Evolutionary conservation across 2,797 vertebrate genomes (phyloP).

Genomic region (Lepilemur septentrionalis): DNA sequence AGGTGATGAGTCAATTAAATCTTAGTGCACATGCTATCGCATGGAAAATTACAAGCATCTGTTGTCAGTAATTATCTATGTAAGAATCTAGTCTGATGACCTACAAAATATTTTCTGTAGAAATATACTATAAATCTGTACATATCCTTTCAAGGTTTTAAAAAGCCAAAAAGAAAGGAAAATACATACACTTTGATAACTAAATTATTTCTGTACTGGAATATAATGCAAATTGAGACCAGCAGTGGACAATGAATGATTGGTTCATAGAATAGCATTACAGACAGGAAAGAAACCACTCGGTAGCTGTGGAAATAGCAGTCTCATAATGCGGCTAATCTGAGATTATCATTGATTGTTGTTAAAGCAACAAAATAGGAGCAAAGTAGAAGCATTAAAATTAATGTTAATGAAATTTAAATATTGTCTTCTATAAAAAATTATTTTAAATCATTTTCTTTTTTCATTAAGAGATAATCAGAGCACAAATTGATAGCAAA

Average conservation of each 20-base stretch:
- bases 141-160: slow-evolving; percentile 53
- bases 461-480: slow-evolving; percentile 60
- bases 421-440: slow-evolving; percentile 52
- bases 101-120: slow-evolving; percentile 71
- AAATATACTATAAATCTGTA: slow-evolving; percentile 61
- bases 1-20: slow-evolving; percentile 80
- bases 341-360: not conserved
- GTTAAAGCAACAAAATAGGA: not conserved
- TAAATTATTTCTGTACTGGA: slow-evolving; percentile 37
- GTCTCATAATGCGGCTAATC: not conserved
- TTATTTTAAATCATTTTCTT: slow-evolving; percentile 24
- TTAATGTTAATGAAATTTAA: slow-evolving; percentile 38
- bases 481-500: slow-evolving; percentile 42
- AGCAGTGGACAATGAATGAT: not conserved
- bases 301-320: not conserved
- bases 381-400: slow-evolving; percentile 6
- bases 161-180: slow-evolving; percentile 61
- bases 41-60: slow-evolving; percentile 80
- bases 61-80: slow-evolving; percentile 65
- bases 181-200: slow-evolving; percentile 54
- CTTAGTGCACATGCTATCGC: slow-evolving; percentile 78
- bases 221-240: not conserved
- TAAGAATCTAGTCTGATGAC: slow-evolving; percentile 68
- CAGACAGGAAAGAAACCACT: not conserved
- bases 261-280: not conserved